phyloP scores from a whole-genome alignment of 1,140 invertebrate genomes.

The Schmidtea mediterranea region DNA sequence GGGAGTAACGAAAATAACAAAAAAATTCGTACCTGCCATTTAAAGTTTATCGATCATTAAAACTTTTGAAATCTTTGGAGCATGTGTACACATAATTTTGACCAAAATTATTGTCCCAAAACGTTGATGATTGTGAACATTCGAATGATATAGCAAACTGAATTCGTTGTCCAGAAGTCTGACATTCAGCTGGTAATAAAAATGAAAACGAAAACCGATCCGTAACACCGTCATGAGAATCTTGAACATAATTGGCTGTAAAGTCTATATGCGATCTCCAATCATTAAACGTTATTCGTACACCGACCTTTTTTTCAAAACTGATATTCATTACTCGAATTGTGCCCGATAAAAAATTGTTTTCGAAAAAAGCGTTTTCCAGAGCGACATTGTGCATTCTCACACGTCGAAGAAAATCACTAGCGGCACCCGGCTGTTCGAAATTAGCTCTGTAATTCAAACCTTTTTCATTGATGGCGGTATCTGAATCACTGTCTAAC shows the following conservation, averaged over 20 bases:
- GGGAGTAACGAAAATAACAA: too few species aligned
- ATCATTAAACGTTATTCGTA: slow-evolving; percentile 53
- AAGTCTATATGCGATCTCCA: slow-evolving; percentile 58
- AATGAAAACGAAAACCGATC: slow-evolving; percentile 54
- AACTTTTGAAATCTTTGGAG: slow-evolving; percentile 10
- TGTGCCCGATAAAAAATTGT: slow-evolving; percentile 44
- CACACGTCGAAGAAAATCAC: slow-evolving; percentile 48
- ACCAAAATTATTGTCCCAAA: slow-evolving; percentile 64
- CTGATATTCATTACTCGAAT: slow-evolving; percentile 62
- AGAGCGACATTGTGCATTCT: slow-evolving; percentile 44
- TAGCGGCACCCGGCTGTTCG: slow-evolving; percentile 43
- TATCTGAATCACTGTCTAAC: slow-evolving; percentile 12
- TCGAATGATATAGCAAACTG: slow-evolving; percentile 55
- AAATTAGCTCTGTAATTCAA: slow-evolving; percentile 42
- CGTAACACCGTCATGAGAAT: slow-evolving; percentile 67
- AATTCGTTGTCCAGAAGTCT: slow-evolving; percentile 42
- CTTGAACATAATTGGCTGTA: slow-evolving; percentile 44
- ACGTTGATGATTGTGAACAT: slow-evolving; percentile 43
- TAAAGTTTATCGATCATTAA: too few species aligned
- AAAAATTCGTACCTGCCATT: too few species aligned
- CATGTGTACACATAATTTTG: slow-evolving; percentile 39
- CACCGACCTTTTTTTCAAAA: slow-evolving; percentile 60
- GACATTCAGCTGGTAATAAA: slow-evolving; percentile 20
- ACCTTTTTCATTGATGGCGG: slow-evolving; percentile 7
- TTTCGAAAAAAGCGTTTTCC: slow-evolving; percentile 39